phyloP scores from a whole-genome alignment of 2,888 invertebrate species.

The Leptopterna dolabrata region DNA sequence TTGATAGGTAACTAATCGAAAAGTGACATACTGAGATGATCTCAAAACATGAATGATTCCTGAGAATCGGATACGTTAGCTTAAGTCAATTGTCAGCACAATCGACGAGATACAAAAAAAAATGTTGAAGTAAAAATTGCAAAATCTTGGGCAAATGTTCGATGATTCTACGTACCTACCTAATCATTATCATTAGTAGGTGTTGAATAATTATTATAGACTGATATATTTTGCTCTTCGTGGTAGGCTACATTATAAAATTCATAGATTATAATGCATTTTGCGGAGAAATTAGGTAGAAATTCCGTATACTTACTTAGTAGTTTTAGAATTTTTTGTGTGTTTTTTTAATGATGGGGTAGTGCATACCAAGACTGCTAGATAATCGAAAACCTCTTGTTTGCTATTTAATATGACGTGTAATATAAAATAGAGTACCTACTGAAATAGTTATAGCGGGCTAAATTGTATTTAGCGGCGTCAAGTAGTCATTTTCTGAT shows the following conservation, averaged over 20 bases:
- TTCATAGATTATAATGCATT: constrained; percentile 2
- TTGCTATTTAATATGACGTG: neutral
- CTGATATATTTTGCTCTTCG: neutral
- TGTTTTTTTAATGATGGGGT: neutral
- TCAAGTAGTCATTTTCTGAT: neutral
- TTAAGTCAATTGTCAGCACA: no score
- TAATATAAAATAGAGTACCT: neutral
- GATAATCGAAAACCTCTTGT: neutral
- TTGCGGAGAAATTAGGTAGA: neutral
- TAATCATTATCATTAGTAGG: neutral
- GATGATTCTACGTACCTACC: no score
- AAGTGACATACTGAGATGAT: no score
- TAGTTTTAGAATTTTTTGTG: neutral
- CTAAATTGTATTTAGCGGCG: neutral
- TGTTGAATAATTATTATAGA: neutral
- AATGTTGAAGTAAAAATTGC: no score
- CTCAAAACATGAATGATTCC: no score
- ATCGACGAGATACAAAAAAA: no score
- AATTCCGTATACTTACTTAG: neutral
- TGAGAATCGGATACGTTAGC: no score
- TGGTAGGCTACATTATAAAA: neutral
- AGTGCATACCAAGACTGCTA: constrained; percentile 18
- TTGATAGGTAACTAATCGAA: no score
- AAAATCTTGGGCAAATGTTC: no score
- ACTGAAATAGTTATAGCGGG: neutral